phyloP scores from a whole-genome alignment of 2,888 invertebrate genomes.

The Hypena proboscidalis region DNA sequence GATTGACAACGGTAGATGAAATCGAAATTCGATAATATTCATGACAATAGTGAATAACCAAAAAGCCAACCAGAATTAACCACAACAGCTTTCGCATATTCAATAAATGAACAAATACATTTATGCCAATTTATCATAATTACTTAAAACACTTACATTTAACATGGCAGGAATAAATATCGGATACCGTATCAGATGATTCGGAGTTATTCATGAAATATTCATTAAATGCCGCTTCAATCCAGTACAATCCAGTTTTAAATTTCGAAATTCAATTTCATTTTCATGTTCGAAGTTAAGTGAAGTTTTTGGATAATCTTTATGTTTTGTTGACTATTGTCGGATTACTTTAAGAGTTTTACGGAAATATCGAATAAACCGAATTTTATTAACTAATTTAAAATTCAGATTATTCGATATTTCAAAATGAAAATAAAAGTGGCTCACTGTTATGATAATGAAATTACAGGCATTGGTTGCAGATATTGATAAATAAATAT shows the following conservation, averaged over 20 bases:
- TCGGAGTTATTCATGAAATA: slow-evolving; percentile 24
- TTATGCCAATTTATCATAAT: not conserved
- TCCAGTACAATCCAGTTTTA: slow-evolving; percentile 26
- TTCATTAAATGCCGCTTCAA: slow-evolving; percentile 29
- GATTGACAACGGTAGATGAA: too few species aligned
- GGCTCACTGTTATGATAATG: too few species aligned
- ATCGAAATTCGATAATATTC: too few species aligned
- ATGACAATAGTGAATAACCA: too few species aligned
- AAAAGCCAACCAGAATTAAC: too few species aligned
- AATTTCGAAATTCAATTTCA: slow-evolving; percentile 32
- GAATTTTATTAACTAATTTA: too few species aligned
- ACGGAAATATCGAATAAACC: too few species aligned
- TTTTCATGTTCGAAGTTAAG: slow-evolving; percentile 24
- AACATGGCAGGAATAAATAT: slow-evolving; percentile 4
- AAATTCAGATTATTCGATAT: too few species aligned
- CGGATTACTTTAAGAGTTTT: not conserved
- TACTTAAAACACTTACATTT: not conserved
- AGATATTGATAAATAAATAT: too few species aligned
- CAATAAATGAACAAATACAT: not conserved
- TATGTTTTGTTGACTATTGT: slow-evolving; percentile 10
- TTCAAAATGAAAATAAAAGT: too few species aligned
- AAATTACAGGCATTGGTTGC: too few species aligned
- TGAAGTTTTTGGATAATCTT: slow-evolving; percentile 6
- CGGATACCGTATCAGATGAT: not conserved
- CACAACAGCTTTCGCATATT: not conserved